Evolutionary conservation across 1,140 invertebrate genomes (phyloP).

Genomic region (Temnothorax nylanderi): DNA sequence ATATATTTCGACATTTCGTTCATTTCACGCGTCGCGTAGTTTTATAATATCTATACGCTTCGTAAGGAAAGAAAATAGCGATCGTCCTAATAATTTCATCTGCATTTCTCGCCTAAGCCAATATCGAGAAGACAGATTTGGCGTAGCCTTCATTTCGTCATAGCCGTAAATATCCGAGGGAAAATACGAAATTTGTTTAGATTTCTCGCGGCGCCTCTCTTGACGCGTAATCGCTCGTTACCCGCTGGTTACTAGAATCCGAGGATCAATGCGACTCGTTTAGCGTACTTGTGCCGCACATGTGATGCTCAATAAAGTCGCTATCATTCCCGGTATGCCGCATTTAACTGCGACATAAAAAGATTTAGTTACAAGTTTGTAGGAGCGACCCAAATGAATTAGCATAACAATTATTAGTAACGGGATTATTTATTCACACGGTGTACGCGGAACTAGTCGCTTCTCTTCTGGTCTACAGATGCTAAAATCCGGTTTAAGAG

Average conservation of each 20-base stretch:
- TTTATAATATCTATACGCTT: background rate
- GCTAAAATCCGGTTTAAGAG: background rate
- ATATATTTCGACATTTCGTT: background rate
- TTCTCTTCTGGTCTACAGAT: background rate
- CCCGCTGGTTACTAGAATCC: background rate
- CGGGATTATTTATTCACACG: background rate
- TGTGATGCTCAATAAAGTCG: background rate
- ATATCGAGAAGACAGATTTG: slow-evolving; percentile 31
- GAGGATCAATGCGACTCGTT: slow-evolving; percentile 9
- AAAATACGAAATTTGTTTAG: slow-evolving; percentile 65
- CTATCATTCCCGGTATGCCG: background rate
- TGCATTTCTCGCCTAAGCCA: slow-evolving; percentile 28
- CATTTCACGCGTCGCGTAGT: background rate
- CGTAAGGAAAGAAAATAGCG: background rate
- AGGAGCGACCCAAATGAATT: background rate
- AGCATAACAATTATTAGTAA: background rate
- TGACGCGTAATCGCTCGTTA: background rate
- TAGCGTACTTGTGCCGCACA: background rate
- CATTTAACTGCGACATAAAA: slow-evolving; percentile 42
- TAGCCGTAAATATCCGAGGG: slow-evolving; percentile 52
- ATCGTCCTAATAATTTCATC: slow-evolving; percentile 33
- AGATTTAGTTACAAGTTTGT: background rate
- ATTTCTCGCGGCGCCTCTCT: slow-evolving; percentile 23
- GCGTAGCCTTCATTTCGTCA: slow-evolving; percentile 29
- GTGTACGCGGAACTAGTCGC: background rate